Conservation (phyloP, 2,113 vertebrate genomes). For the Varanus komodoensis region DNA sequence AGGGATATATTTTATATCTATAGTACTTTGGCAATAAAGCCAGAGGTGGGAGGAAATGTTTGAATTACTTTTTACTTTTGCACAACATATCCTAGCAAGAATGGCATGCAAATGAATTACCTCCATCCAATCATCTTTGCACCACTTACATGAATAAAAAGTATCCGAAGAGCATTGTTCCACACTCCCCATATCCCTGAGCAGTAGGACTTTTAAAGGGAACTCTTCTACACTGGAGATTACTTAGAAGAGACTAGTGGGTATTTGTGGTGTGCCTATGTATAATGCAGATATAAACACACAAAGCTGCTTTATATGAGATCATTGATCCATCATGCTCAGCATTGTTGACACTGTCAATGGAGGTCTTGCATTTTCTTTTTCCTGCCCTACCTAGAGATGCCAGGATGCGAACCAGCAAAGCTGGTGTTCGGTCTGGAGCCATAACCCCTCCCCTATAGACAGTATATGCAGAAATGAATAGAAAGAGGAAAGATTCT, state of each 20-base stretch:
- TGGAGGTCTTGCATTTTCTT: too few species aligned
- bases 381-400: too few species aligned
- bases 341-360: too few species aligned
- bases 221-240: background rate
- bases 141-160: background rate
- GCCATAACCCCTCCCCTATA: background rate
- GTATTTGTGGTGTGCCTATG: too few species aligned
- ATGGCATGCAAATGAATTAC: conserved; percentile 30
- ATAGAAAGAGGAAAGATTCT: background rate
- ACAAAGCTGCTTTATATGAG: too few species aligned
- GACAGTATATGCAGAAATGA: background rate
- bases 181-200: background rate
- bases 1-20: conserved; percentile 26
- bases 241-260: background rate
- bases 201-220: background rate
- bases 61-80: conserved; percentile 34
- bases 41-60: background rate
- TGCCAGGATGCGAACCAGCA: too few species aligned
- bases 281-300: too few species aligned
- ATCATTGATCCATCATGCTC: too few species aligned
- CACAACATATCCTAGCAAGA: conserved; percentile 14
- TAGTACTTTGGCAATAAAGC: conserved; percentile 12
- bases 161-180: background rate
- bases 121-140: background rate
- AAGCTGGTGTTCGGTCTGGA: too few species aligned